A percentile compares a stretch with the other conserved stretches of the same genome.
Conservation (phyloP, 2,888 invertebrate genomes). For the Thysanoteuthis rhombus region DNA sequence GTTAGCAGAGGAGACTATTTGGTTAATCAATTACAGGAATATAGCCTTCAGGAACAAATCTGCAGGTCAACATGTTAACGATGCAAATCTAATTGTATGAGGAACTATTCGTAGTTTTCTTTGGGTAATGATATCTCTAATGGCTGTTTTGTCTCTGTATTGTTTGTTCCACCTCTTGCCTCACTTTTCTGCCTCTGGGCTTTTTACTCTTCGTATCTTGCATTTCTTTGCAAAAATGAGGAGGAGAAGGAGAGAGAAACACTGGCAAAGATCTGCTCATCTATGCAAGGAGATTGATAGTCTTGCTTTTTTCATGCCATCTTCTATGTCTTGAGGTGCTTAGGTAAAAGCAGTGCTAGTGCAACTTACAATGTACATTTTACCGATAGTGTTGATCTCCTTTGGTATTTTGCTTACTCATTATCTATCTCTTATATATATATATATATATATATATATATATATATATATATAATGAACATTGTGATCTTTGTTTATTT, state of each 20-base stretch:
- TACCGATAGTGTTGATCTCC: too few species aligned
- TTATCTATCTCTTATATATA: too few species aligned
- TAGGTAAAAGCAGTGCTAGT: neutral
- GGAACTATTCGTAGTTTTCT: conserved; percentile 17
- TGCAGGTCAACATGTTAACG: neutral
- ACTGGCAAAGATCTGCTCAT: neutral
- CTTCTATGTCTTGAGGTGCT: neutral
- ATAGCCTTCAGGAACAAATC: neutral
- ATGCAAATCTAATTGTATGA: conserved; percentile 25
- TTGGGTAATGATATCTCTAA: neutral
- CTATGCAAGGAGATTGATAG: neutral
- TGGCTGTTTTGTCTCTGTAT: neutral
- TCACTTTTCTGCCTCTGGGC: neutral
- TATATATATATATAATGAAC: too few species aligned
- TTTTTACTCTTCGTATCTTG: neutral
- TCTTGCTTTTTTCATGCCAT: neutral
- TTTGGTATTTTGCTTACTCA: too few species aligned
- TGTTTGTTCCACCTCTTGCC: neutral
- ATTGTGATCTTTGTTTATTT: too few species aligned
- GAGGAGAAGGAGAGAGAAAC: neutral
- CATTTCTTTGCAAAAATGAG: neutral
- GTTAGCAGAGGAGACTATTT: neutral
- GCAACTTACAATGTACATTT: neutral
- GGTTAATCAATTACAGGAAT: conserved; percentile 16
- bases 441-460: too few species aligned